A percentile compares a stretch with the other conserved stretches of the same genome.
phyloP scores from a whole-genome alignment of 2,797 vertebrate species.

The Valencia hispanica region DNA sequence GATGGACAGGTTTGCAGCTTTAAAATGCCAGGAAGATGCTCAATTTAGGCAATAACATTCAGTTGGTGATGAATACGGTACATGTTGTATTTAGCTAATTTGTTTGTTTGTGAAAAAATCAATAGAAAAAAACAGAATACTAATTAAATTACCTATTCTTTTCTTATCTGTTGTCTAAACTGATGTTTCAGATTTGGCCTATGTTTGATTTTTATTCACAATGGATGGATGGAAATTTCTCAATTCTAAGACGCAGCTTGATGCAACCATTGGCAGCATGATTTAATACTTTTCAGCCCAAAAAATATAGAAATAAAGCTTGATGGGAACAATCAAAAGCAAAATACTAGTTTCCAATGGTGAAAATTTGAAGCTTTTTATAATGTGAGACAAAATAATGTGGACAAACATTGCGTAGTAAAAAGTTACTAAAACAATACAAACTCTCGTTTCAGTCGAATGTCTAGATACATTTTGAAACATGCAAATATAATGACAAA shows the following conservation, averaged over 20 bases:
- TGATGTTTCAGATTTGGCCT: background rate
- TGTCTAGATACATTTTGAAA: background rate
- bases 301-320: background rate
- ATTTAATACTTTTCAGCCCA: background rate
- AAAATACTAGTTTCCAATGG: background rate
- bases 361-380: background rate
- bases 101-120: background rate
- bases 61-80: background rate
- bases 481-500: background rate
- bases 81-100: background rate
- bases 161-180: background rate
- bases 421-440: background rate
- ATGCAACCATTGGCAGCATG: background rate
- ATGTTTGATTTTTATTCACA: background rate
- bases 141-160: background rate
- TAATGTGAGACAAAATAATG: background rate
- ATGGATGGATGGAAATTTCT: background rate
- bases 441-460: background rate
- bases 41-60: slow-evolving; percentile 23
- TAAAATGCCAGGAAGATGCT: slow-evolving; percentile 15
- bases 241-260: background rate
- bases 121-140: background rate
- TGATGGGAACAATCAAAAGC: background rate
- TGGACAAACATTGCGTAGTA: background rate
- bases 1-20: slow-evolving; percentile 52